Evolutionary conservation across 2,113 vertebrate genomes (phyloP), one percentile per base, ranked within the genome.

Genomic region (Macaca mulatta): DNA sequence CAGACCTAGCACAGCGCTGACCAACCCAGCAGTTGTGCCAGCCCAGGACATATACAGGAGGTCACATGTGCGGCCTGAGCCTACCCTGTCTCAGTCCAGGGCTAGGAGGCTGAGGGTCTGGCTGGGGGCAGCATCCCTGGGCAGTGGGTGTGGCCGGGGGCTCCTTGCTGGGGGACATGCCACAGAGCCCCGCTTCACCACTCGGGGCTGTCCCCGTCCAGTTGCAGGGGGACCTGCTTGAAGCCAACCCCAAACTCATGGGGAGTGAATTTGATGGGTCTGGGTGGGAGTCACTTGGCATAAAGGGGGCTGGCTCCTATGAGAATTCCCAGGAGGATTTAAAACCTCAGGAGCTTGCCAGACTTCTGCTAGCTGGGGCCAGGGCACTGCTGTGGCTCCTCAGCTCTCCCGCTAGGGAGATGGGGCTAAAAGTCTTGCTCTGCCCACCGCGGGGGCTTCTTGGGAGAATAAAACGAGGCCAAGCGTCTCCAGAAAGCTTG

Each of bases 321-420:
- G 45, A 48, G 18, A 1, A 57, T 25, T 61, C 74, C n/a, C 20
- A 10, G 13, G 85, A n/a, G 23, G 32, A 12, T 30, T 7, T 2
- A 23, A 69, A 3, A 1, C 18, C 74, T 40, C 77, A 3, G 52
- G 35, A 45, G 4, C 30, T 9, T 7, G 9, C 32, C 4, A 0
- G 35, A 27, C 48, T 23, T 1, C 12, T 23, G 25, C 32, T 3
- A 2, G 45, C 40, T 6, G 2, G 9, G 38, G 35, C 38, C 27
- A 14, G 0, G 5, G 14, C 40, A 1, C 48, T 32, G 0, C 0
- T 0, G 16, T 7, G 7, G 22, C 14, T n/a, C 40, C 40, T 3
- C 38, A 3, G 40, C 8, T 69, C 67, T 69, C 67, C 67, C 16
- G 32, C 25, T 0, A 3, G 12, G 59, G 14, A 12, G 17, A 30